Evolutionary conservation across 2,797 vertebrate genomes (phyloP), one percentile per base, ranked within the genome.

Genomic region (Sebastes dallii): DNA sequence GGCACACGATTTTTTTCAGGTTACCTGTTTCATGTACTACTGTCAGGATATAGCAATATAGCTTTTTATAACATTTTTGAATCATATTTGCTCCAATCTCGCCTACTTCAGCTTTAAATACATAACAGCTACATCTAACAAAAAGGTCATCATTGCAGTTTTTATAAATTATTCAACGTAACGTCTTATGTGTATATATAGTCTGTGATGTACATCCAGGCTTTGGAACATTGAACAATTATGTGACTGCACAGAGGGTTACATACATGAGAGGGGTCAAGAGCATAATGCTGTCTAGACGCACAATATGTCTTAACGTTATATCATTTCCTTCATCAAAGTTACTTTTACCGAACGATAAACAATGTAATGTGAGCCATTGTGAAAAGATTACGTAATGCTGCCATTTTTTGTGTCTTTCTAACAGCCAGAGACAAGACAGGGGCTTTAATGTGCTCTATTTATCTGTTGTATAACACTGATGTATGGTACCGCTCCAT

Each of bases 401-500:
- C 60, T 27, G 77, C 20, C 46, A 78, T 81, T 81, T 18, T 70
- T 20, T 50, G 2, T 27, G 39, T 56, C 25, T 2, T 11, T 16
- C 22, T 69, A 16, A 59, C 11, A 75, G 59, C 24, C 62, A 0
- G n/a, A 59, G 27, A 75, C 46, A 46, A 39, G 27, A 62, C 39
- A 16, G 3, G 11, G 24, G 9, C 27, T 73, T 66, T 22, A 75
- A 73, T 59, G 27, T 52, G n/a, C 50, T 66, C 60, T 25, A 14
- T 81, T 78, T 56, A 75, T 72, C 66, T 3, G 72, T 12, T 56
- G 60, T 52, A 3, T 66, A 85, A 74, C 66, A 13, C 69, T 77
- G 77, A 75, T 67, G 66, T 61, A 79, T 71, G 65, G 42, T 0
- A 8, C 22, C 36, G 0, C 32, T 56, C 25, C 67, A 24, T 16